phyloP scores from a whole-genome alignment of 2,888 invertebrate genomes.

The Plagodis dolabraria region DNA sequence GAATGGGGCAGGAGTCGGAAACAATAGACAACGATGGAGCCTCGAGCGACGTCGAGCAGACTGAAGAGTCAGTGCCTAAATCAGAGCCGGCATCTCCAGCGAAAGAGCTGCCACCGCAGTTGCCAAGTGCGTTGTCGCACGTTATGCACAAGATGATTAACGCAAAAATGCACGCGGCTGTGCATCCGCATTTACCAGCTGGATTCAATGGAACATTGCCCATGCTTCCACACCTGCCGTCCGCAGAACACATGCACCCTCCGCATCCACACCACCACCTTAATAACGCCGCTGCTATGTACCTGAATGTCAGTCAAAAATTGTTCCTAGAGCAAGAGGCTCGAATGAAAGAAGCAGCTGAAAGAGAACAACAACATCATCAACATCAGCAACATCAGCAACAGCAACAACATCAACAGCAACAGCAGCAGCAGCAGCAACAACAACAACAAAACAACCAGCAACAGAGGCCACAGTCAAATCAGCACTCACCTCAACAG shows the following conservation, averaged over 20 bases:
- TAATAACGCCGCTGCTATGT: constrained; percentile 89
- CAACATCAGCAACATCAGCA: constrained; percentile 71
- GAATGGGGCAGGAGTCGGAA: constrained; percentile 92
- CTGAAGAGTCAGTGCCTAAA: constrained; percentile 79
- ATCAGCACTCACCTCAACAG: constrained; percentile 83
- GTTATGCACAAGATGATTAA: constrained; percentile 88
- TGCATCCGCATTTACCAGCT: constrained; percentile 83
- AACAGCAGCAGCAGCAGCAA: constrained; percentile 71
- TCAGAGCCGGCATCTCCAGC: constrained; percentile 85
- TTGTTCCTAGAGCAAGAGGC: constrained; percentile 92
- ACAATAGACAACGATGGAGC: constrained; percentile 90
- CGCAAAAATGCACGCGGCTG: constrained; percentile 84
- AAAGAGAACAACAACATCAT: constrained; percentile 79
- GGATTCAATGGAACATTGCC: constrained; percentile 85
- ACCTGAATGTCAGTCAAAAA: constrained; percentile 91
- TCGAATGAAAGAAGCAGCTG: constrained; percentile 88
- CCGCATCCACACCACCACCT: constrained; percentile 85
- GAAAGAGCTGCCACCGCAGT: constrained; percentile 80
- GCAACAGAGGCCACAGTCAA: constrained; percentile 85
- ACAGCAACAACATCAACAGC: constrained; percentile 57
- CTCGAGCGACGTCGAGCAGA: constrained; percentile 89
- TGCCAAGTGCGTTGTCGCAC: constrained; percentile 81
- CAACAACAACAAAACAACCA: constrained; percentile 77
- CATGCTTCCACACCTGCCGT: constrained; percentile 83
- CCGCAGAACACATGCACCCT: constrained; percentile 80